Conservation (phyloP, 2,888 invertebrate species). For the Nowickia ferox region DNA sequence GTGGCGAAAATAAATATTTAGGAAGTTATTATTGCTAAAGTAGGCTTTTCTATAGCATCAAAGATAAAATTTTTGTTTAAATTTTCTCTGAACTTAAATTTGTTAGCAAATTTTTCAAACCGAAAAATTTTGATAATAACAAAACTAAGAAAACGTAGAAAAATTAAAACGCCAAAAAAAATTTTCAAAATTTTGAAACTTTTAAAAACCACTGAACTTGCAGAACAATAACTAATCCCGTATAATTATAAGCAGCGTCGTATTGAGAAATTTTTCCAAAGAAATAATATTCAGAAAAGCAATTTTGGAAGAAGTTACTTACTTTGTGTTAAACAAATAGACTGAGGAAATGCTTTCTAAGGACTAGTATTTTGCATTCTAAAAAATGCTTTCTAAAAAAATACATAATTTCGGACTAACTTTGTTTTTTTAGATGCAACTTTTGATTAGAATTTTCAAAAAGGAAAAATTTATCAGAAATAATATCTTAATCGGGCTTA, state of each 20-base stretch:
- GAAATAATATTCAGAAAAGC: too few species aligned
- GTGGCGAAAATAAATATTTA: constrained; percentile 81
- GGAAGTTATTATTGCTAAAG: constrained; percentile 84
- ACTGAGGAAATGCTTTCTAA: too few species aligned
- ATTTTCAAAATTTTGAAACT: not conserved
- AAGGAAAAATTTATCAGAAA: too few species aligned
- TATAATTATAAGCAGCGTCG: constrained; percentile 13
- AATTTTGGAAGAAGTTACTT: too few species aligned
- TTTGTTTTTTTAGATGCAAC: too few species aligned
- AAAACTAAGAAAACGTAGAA: constrained; percentile 48
- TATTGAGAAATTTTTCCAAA: not conserved
- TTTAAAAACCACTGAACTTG: not conserved
- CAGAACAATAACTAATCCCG: not conserved
- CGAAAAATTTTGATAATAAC: constrained; percentile 19
- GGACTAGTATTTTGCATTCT: too few species aligned
- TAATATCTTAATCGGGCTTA: too few species aligned
- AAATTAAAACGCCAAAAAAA: not conserved
- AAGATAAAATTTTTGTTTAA: constrained; percentile 71
- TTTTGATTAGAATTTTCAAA: too few species aligned
- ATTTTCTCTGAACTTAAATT: constrained; percentile 47
- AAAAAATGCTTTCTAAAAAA: too few species aligned
- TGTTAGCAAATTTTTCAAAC: constrained; percentile 44
- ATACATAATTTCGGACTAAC: too few species aligned
- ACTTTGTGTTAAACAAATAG: too few species aligned
- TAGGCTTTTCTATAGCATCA: constrained; percentile 84